Evolutionary conservation across 2,797 vertebrate genomes (phyloP).

Genomic region (Falco peregrinus): DNA sequence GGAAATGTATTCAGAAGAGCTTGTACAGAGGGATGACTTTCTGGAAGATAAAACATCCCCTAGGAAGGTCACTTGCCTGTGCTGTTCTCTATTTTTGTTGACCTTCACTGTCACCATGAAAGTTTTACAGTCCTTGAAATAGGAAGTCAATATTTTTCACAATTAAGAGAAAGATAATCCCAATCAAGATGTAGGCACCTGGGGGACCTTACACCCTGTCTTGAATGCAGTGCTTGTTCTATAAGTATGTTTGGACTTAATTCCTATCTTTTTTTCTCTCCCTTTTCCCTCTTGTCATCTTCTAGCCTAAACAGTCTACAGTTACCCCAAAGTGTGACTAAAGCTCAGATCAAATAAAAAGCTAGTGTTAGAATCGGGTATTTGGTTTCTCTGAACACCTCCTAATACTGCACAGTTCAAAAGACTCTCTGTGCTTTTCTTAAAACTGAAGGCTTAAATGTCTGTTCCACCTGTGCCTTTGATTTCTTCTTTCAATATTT

Average conservation of each 20-base stretch:
- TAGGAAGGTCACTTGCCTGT: not conserved
- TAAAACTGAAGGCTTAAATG: not conserved
- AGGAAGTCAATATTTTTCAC: not conserved
- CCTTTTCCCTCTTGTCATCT: fast-evolving
- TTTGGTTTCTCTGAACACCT: not conserved
- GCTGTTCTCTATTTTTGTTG: not conserved
- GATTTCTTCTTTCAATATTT: not conserved
- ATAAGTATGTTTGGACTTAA: not conserved
- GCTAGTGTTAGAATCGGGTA: not conserved
- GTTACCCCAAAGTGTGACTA: not conserved
- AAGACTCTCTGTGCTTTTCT: not conserved
- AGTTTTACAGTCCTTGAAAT: not conserved
- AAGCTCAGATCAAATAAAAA: not conserved
- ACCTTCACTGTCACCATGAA: not conserved
- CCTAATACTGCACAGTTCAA: not conserved
- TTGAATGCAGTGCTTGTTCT: not conserved
- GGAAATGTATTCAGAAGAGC: not conserved
- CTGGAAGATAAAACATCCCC: not conserved
- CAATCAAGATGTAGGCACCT: not conserved
- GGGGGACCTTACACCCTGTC: no score
- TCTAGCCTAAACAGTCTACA: not conserved
- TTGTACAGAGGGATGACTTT: not conserved
- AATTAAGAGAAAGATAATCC: not conserved
- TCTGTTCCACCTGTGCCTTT: not conserved
- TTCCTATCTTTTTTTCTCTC: not conserved